Evolutionary conservation across 2,113 vertebrate species (phyloP).

Genomic region (Ceratotherium simum): DNA sequence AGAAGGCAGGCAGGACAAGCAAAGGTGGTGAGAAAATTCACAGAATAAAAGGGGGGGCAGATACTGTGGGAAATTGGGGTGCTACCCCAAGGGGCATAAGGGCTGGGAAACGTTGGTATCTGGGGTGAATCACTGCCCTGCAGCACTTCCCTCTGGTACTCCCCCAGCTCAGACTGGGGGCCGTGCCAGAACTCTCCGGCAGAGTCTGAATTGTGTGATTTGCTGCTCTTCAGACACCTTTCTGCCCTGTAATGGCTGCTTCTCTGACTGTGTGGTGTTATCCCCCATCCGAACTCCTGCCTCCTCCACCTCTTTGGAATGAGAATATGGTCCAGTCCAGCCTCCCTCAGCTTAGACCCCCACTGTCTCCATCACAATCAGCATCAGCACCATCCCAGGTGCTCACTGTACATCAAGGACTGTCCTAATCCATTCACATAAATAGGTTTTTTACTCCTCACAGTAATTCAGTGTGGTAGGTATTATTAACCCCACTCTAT

Average conservation of each 20-base stretch:
- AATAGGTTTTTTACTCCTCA: neutral
- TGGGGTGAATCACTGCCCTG: neutral
- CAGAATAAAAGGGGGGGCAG: neutral
- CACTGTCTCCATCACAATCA: neutral
- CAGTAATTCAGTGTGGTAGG: neutral
- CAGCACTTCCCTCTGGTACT: accelerated
- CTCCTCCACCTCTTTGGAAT: neutral
- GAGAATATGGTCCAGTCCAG: neutral
- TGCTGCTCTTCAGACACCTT: neutral
- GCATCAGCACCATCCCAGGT: accelerated
- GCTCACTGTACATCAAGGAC: neutral
- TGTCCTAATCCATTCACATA: neutral
- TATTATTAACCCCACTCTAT: neutral
- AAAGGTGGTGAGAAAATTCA: neutral
- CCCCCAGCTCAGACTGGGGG: neutral
- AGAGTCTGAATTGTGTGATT: neutral
- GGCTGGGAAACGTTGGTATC: neutral
- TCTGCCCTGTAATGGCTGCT: neutral
- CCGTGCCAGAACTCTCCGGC: neutral
- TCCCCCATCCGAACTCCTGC: neutral
- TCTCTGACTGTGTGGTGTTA: neutral
- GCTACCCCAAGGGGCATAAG: neutral
- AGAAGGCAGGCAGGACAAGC: neutral
- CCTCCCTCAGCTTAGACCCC: neutral
- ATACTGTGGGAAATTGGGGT: neutral